phyloP scores from a whole-genome alignment of 1,140 invertebrate species.

The Dendroctonus ponderosae region DNA sequence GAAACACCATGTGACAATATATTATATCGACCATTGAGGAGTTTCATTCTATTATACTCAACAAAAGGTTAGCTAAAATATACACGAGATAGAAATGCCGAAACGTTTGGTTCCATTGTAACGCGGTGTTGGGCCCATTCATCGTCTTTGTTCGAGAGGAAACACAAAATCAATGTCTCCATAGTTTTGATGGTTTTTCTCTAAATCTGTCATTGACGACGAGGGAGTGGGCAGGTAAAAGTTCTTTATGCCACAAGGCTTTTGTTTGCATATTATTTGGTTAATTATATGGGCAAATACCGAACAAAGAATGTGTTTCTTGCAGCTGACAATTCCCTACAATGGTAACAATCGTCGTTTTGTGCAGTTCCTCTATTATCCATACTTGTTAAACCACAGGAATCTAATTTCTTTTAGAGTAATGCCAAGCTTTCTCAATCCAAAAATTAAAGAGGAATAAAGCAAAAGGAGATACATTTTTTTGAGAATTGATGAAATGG shows the following conservation, averaged over 20 bases:
- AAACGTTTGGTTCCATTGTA: conserved; percentile 49
- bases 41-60: conserved; percentile 50
- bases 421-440: too few species aligned
- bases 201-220: conserved; percentile 37
- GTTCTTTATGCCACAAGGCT: conserved; percentile 6
- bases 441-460: too few species aligned
- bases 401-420: too few species aligned
- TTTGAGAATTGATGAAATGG: too few species aligned
- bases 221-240: conserved; percentile 39
- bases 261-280: conserved; percentile 36
- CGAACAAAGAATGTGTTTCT: conserved; percentile 31
- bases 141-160: conserved; percentile 46
- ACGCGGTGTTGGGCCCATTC: conserved; percentile 47
- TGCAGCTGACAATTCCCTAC: conserved; percentile 29
- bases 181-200: conserved; percentile 42
- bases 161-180: conserved; percentile 43
- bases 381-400: background rate
- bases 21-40: conserved; percentile 50
- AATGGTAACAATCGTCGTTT: conserved; percentile 30
- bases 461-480: too few species aligned
- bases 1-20: conserved; percentile 49
- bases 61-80: conserved; percentile 50
- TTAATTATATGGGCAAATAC: conserved; percentile 40
- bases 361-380: conserved; percentile 6
- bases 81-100: conserved; percentile 51